phyloP scores from a whole-genome alignment of 2,888 invertebrate species.

The Tridacna gigas region DNA sequence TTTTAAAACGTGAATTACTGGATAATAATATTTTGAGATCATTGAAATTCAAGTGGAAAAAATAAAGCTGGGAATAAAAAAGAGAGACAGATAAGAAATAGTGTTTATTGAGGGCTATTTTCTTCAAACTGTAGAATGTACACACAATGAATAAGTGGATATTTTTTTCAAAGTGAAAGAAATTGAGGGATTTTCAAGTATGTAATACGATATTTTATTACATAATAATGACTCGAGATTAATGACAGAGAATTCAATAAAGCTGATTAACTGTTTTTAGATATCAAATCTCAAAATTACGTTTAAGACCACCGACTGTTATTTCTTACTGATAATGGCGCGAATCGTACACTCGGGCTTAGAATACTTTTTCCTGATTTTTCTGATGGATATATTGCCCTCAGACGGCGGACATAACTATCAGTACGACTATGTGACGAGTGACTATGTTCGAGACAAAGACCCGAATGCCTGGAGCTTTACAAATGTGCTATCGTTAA shows the following conservation, averaged over 20 bases:
- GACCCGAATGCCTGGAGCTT: constrained; percentile 50
- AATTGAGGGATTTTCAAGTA: neutral
- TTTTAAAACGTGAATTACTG: neutral
- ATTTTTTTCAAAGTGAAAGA: neutral
- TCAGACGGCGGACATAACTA: constrained; percentile 13
- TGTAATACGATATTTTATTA: constrained; percentile 15
- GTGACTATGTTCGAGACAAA: constrained; percentile 50
- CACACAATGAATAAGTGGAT: neutral
- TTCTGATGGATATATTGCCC: neutral
- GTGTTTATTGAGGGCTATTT: too few relatives aligned
- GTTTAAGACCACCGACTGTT: neutral
- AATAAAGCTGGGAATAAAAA: too few relatives aligned
- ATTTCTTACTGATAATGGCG: neutral
- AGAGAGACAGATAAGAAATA: too few relatives aligned
- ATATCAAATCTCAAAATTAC: neutral
- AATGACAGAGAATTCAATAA: constrained; percentile 4
- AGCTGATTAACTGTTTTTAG: neutral
- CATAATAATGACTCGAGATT: constrained; percentile 11
- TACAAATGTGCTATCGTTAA: constrained; percentile 49
- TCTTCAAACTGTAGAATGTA: too few relatives aligned
- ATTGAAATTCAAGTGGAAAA: too few relatives aligned
- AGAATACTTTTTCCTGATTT: neutral
- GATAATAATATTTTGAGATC: neutral
- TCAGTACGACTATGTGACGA: constrained; percentile 45
- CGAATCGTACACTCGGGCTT: neutral